Evolutionary conservation across 2,797 vertebrate genomes (phyloP), one percentile per base, ranked within the genome.

Genomic region (Avahi laniger): DNA sequence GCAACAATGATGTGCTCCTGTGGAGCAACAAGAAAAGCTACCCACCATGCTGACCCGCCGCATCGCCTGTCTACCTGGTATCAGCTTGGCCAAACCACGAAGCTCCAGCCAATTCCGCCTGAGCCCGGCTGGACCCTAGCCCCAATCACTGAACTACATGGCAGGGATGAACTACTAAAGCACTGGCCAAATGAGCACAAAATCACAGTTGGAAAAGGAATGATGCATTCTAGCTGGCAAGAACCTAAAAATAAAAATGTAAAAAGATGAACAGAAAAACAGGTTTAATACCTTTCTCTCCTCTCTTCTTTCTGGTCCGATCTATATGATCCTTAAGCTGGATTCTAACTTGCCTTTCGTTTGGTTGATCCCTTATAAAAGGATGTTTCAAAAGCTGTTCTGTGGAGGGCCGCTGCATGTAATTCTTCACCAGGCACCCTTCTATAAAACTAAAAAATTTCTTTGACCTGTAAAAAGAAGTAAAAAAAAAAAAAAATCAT

Each of bases 391-490:
- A 98, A 86, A 99, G 99, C 95, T 99, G 99, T 52, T 99, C 99
- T 0, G 99, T 99, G 97, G 99, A 99, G 59, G 99, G 99, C 10
- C 99, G 98, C 97, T 99, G 99, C 83, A 99, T 99, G 98, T 99
- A 99, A 97, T 99, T 99, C 99, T 99, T 99, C 98, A 99, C 99
- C 98, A 99, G 99, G 97, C 99, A 99, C 93, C 99, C 99, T 98
- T 99, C 99, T 94, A 99, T 99, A 98, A 99, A 99, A 98, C 99
- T 99, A 98, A 99, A 99, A 98, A 99, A 99, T 98, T 99, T 99
- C 98, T 99, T 99, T 0, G 99, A 99, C 99, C 99, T 99, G 90
- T 63, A 96, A 89, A 50, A 94, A 82, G 91, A 97, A 97, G 89
- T 65, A 14, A 82, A 84, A 91, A 82, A 72, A 17, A 17, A 50